These are phyloP conservation scores for Spicauda simplicius DNA, from an alignment of 2,888 invertebrate genomes.

Conservation along the genomic window DNA sequence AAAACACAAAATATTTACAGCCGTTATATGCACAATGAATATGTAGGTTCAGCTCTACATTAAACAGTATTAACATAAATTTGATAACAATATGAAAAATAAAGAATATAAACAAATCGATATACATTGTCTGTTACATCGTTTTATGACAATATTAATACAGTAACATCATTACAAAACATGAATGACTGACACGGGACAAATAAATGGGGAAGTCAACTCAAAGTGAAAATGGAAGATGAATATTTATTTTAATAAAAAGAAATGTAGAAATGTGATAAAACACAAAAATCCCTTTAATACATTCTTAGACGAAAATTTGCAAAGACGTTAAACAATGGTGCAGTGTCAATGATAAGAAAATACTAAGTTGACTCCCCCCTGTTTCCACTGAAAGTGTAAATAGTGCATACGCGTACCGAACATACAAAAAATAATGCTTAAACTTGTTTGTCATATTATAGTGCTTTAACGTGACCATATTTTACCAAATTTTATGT, in stretches of 20 bases:
- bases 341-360: neutral
- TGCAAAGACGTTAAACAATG: neutral
- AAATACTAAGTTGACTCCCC: neutral
- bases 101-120: neutral
- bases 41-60: slow-evolving; percentile 1
- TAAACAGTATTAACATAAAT: neutral
- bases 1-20: neutral
- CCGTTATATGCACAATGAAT: neutral
- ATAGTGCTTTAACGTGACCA: too few relatives aligned
- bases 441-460: too few relatives aligned
- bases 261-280: neutral
- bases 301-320: too few relatives aligned
- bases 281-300: too few relatives aligned
- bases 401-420: neutral
- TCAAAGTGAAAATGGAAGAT: neutral
- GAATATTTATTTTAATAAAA: neutral
- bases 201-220: neutral
- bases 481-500: too few relatives aligned
- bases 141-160: neutral
- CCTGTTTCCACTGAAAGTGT: neutral
- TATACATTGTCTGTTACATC: neutral
- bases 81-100: neutral
- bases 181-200: neutral
- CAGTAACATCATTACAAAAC: neutral
- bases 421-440: neutral